Evolutionary conservation across 2,888 invertebrate genomes (phyloP), one percentile per base, ranked within the genome.

Genomic region (Synergus gifuensis): DNA sequence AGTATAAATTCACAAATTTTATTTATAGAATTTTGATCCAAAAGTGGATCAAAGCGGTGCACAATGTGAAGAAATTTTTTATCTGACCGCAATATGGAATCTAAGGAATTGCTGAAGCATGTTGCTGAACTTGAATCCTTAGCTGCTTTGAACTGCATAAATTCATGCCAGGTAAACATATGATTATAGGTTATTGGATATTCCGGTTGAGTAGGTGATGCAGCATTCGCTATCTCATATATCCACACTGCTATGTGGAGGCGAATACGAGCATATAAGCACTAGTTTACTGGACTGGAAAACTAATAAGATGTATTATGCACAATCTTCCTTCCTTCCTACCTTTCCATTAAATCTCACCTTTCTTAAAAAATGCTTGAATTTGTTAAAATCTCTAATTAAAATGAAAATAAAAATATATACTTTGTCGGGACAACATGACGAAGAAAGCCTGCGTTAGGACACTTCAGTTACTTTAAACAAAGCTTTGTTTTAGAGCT

Each of bases 151-250:
- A 66, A 44, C n/a, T 40, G 66, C 66, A 66, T 66, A 66, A n/a
- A 66, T 42, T 66, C 18, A 42, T n/a, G 40, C 66, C n/a, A 66
- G n/a, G 66, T 66, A 66, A 66, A 66, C 66, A 44, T 66, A 66
- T 44, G 54, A 64, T 66, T 66, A 58, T 18, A 60, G 73, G 77
- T 80, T 80, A 80, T 80, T 78, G 78, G 76, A 76, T 80, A 69
- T 80, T 78, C 67, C 78, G 64, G 60, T 80, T 54, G 79, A 77
- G 44, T 67, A 44, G 76, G 46, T 44, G 42, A 54, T 79, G 64
- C 36, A n/a, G 66, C 58, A 58, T 69, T 64, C 64, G 36, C 49
- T 64, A 63, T 77, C 36, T 77, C 63, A 66, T 66, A 66, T 66
- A 28, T 28, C 66, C 66, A 42, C 42, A 3, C 3, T 3, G 36